A percentile compares a stretch with the other conserved stretches of the same genome.
phyloP scores from a whole-genome alignment of 2,888 invertebrate genomes.

The Pandemis corylana region DNA sequence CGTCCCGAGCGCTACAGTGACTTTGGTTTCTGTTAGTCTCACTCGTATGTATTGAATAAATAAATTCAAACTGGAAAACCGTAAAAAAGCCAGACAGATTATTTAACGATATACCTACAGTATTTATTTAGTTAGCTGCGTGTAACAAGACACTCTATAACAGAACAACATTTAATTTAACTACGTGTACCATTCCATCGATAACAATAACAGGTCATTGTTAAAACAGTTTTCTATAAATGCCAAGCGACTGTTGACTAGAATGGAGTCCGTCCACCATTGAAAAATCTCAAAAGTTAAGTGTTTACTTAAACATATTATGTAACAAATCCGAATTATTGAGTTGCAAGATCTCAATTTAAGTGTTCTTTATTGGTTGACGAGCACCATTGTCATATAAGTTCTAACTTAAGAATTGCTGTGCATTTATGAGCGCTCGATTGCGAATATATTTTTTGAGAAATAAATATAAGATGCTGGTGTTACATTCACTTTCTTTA shows the following conservation, averaged over 20 bases:
- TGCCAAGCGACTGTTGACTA: slow-evolving; percentile 1
- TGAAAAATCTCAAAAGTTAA: neutral
- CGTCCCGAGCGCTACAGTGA: too few relatives aligned
- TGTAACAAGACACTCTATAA: neutral
- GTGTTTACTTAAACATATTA: neutral
- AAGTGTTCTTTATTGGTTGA: neutral
- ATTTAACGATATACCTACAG: too few relatives aligned
- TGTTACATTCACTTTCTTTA: neutral
- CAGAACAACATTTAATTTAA: neutral
- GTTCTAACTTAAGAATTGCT: neutral
- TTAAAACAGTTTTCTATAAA: neutral
- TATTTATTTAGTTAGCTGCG: too few relatives aligned
- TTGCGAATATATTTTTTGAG: neutral
- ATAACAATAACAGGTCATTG: neutral
- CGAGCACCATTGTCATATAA: neutral
- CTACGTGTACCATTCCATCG: neutral
- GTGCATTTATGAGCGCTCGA: neutral
- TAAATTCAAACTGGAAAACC: too few relatives aligned
- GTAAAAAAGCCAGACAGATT: too few relatives aligned
- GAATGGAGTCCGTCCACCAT: neutral
- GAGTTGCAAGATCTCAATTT: neutral
- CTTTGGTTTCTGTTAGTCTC: too few relatives aligned
- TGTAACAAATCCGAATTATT: neutral
- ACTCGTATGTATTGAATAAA: too few relatives aligned
- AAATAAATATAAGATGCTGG: neutral